Conservation (phyloP, 1,140 invertebrate genomes). For the Coelopa frigida region DNA sequence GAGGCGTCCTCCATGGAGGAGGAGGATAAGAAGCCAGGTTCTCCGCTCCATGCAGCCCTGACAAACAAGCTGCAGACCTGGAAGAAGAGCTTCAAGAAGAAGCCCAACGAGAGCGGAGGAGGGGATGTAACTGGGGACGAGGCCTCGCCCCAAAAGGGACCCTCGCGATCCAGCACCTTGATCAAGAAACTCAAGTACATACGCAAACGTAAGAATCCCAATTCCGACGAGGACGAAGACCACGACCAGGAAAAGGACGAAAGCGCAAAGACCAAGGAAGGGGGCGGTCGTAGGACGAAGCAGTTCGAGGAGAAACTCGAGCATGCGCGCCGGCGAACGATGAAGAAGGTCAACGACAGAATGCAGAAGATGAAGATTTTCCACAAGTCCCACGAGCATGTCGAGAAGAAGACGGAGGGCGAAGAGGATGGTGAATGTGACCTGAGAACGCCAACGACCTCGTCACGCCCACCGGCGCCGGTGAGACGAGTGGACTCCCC, state of each 20-base stretch:
- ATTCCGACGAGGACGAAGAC: constrained; percentile 6
- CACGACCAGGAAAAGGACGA: constrained; percentile 4
- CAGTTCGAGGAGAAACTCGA: constrained; percentile 21
- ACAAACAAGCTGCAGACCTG: constrained; percentile 12
- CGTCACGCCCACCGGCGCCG: background rate
- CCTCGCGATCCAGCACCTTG: constrained; percentile 5
- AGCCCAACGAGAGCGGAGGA: constrained; percentile 1
- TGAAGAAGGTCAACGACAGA: constrained; percentile 30
- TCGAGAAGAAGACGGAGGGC: background rate
- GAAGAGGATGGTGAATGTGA: background rate
- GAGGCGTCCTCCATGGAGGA: constrained; percentile 16
- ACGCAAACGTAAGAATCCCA: constrained; percentile 6
- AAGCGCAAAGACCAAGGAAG: constrained; percentile 1
- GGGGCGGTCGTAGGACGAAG: background rate
- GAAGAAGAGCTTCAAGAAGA: constrained; percentile 15
- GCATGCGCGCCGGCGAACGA: constrained; percentile 17
- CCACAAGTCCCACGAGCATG: constrained; percentile 14
- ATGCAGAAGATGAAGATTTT: constrained; percentile 37
- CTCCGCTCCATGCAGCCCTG: constrained; percentile 1
- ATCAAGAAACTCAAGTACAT: constrained; percentile 14
- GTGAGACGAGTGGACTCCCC: background rate
- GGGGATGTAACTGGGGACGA: constrained; percentile 1
- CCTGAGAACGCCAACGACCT: background rate
- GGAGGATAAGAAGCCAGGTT: constrained; percentile 3
- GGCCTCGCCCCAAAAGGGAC: background rate